A percentile compares a stretch with the other conserved stretches of the same genome.
phyloP scores from a whole-genome alignment of 92 coral and sea anemone species.

The Meandrina meandrites region DNA sequence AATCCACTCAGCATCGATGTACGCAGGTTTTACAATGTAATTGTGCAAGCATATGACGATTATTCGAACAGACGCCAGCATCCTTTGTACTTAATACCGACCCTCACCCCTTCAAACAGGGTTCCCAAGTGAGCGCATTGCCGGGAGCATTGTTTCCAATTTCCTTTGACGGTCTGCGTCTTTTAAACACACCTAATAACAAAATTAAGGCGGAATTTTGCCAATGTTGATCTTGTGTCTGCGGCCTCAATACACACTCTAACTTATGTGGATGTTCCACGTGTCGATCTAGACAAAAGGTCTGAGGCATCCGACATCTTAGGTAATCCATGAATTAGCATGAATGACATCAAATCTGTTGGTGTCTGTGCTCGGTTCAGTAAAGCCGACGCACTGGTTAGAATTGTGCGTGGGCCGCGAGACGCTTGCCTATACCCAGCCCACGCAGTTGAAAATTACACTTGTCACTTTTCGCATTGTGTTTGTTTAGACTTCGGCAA shows the following conservation, averaged over 20 bases:
- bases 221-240: neutral
- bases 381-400: neutral
- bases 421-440: neutral
- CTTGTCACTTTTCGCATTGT: conserved; percentile 18
- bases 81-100: too few species aligned
- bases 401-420: conserved; percentile 7
- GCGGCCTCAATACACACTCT: neutral
- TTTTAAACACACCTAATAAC: neutral
- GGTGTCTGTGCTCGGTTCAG: conserved; percentile 7
- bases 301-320: neutral
- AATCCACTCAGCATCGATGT: too few species aligned
- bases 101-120: neutral
- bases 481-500: conserved; percentile 27
- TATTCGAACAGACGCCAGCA: neutral
- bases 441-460: conserved; percentile 4
- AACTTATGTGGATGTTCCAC: conserved; percentile 5
- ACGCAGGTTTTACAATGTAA: too few species aligned
- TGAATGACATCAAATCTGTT: neutral
- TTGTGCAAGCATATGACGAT: neutral
- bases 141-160: neutral
- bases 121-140: neutral
- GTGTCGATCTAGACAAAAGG: conserved; percentile 19
- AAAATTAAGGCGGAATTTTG: too few species aligned
- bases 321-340: conserved; percentile 5
- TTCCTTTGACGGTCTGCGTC: neutral